Base-by-base conservation (phyloP, 2,797 vertebrate genomes). In the Myripristis jacobus region DNA sequence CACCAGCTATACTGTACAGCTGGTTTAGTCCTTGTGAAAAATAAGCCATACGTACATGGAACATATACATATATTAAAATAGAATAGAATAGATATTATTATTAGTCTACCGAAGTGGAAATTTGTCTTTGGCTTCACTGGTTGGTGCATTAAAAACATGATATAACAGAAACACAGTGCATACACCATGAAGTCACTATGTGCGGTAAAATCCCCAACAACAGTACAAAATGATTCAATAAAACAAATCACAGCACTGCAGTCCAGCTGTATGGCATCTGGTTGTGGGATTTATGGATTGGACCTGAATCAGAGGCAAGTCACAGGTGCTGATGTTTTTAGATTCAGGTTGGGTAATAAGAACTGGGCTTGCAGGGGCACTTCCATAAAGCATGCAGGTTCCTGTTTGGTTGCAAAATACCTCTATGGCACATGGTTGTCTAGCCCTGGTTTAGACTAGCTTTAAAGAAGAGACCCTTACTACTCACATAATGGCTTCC, bases 281-380 rank as follows among this genome's bases (percentile, higher is more conserved):
- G 55, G 25, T 66, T 47, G 61, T 46, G 44, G 55, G 57, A 70
- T 67, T 79, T 66, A 58, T 25, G 65, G 65, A 69, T 57, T 46
- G 34, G 34, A 18, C 31, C 44, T 38, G 27, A 46, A 55, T 25
- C 43, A 24, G 19, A 51, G 29, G 54, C 51, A 34, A 47, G 25
- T 53, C 36, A 69, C 21, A 24, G 52, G 54, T n/a, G n/a, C 59
- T 51, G 47, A 19, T 78, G 25, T 57, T 64, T 47, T 73, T 73
- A 74, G 22, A 83, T 79, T 65, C 71, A 68, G 53, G 31, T 27
- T 13, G 5, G 7, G 22, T 68, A 60, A 24, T 55, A 11, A 66
- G 36, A 44, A 61, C 36, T 19, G 7, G 9, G 22, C 48, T 41
- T 29, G n/a, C 24, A 51, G 22, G n/a, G 63, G 43, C 25, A 41